Percentiles rank a stretch among this genome's conserved stretches.
Evolutionary conservation across 2,888 invertebrate species (phyloP).

Genomic region (Caenorhabditis sp.): DNA sequence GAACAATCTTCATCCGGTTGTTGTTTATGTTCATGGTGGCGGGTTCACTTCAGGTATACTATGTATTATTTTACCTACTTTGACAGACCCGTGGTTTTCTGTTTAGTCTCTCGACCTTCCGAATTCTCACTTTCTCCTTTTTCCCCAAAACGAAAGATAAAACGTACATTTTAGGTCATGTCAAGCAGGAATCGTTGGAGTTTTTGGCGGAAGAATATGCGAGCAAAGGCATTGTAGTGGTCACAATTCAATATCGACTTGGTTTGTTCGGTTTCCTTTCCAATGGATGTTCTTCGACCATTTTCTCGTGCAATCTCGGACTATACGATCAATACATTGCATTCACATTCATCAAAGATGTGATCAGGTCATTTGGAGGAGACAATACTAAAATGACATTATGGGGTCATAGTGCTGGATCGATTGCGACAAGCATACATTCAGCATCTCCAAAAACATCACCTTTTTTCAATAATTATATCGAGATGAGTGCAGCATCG

Average conservation of each 20-base stretch:
- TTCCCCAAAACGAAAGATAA: too few species aligned
- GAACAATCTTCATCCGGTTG: constrained; percentile 7
- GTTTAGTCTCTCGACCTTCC: too few species aligned
- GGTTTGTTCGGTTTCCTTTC: constrained; percentile 28
- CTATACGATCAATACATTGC: constrained; percentile 27
- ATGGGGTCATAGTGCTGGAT: constrained; percentile 29
- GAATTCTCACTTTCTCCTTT: too few species aligned
- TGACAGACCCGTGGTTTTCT: too few species aligned
- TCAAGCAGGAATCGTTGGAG: constrained; percentile 15
- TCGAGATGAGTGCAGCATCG: constrained; percentile 22
- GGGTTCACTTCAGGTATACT: constrained; percentile 24
- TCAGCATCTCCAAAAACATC: constrained; percentile 31
- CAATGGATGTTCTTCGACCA: constrained; percentile 16
- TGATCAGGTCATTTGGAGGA: constrained; percentile 27
- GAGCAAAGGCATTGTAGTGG: constrained; percentile 13
- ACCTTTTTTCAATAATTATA: constrained; percentile 17
- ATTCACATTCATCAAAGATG: constrained; percentile 23
- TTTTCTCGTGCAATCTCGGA: constrained; percentile 32
- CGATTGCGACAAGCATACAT: constrained; percentile 23
- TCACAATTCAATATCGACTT: constrained; percentile 33
- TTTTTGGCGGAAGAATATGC: constrained; percentile 27
- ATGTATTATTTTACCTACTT: too few species aligned
- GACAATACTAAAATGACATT: constrained; percentile 24
- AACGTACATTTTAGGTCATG: constrained; percentile 22
- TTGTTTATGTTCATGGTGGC: constrained; percentile 31